These are phyloP conservation scores for Drosophila pachea DNA, from an alignment of 1,140 invertebrate species.

Conservation along the genomic window DNA sequence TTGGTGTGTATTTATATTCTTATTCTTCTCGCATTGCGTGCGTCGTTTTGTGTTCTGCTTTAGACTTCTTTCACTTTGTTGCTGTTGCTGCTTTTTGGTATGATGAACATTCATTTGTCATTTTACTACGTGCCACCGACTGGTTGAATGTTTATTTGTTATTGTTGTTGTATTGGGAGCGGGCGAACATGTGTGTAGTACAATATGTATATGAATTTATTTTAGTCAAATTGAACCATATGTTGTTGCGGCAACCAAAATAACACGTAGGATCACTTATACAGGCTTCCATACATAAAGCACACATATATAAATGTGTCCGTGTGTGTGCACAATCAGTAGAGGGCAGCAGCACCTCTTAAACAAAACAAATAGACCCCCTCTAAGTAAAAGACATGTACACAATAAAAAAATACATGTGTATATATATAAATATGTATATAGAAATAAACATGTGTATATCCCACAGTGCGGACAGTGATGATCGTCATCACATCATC, in stretches of 20 bases:
- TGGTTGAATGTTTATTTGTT: constrained; percentile 72
- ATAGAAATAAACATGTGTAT: constrained; percentile 20
- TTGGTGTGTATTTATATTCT: constrained; percentile 47
- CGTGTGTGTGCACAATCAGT: constrained; percentile 43
- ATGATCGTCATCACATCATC: constrained; percentile 49
- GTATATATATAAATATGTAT: constrained; percentile 30
- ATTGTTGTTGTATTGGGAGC: constrained; percentile 38
- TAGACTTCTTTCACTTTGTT: constrained; percentile 57
- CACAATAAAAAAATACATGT: constrained; percentile 59
- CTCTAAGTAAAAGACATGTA: constrained; percentile 71
- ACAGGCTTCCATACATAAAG: constrained; percentile 1
- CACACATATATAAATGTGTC: constrained; percentile 14
- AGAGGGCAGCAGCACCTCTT: constrained; percentile 59
- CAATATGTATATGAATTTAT: constrained; percentile 62
- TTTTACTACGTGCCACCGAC: constrained; percentile 77
- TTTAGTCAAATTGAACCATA: constrained; percentile 72
- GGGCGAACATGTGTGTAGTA: constrained; percentile 69
- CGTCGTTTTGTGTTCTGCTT: constrained; percentile 39
- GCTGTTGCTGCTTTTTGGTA: constrained; percentile 37
- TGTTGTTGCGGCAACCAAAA: constrained; percentile 69
- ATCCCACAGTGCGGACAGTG: constrained; percentile 23
- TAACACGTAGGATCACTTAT: constrained; percentile 69
- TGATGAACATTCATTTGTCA: constrained; percentile 77
- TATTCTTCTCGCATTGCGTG: constrained; percentile 68
- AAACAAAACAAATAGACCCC: constrained; percentile 74